phyloP scores from a whole-genome alignment of 2,888 invertebrate species.

The Polia nebulosa region DNA sequence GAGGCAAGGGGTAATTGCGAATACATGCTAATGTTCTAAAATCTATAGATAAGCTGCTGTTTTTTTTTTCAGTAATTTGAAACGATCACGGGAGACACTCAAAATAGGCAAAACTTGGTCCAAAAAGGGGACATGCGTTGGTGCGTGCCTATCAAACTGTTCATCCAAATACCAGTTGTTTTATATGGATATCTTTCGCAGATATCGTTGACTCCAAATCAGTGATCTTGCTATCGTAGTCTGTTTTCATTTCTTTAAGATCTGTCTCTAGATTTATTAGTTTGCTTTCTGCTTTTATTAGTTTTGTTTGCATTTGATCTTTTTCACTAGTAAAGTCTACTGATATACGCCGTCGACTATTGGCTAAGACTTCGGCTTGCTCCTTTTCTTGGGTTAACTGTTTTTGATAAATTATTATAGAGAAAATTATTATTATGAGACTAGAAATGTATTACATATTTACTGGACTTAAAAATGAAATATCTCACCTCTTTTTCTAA shows the following conservation, averaged over 20 bases:
- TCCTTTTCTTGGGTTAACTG: constrained; percentile 89
- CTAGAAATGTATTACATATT: constrained; percentile 6
- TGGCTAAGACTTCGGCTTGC: constrained; percentile 81
- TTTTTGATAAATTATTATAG: constrained; percentile 68
- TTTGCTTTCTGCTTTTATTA: constrained; percentile 87
- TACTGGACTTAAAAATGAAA: not conserved
- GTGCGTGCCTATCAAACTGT: constrained; percentile 50
- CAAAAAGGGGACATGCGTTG: constrained; percentile 64
- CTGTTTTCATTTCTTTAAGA: constrained; percentile 89
- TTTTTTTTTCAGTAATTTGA: constrained; percentile 7
- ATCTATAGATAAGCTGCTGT: constrained; percentile 32
- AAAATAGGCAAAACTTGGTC: constrained; percentile 16
- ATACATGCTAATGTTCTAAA: constrained; percentile 44
- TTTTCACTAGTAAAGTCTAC: constrained; percentile 86
- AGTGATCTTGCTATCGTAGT: constrained; percentile 91
- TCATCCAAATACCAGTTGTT: constrained; percentile 90
- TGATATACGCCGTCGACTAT: constrained; percentile 84
- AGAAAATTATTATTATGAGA: constrained; percentile 56
- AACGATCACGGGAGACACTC: constrained; percentile 14
- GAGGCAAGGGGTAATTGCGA: constrained; percentile 7
- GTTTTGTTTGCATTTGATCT: constrained; percentile 85
- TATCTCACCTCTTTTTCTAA: constrained; percentile 91
- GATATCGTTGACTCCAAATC: constrained; percentile 91
- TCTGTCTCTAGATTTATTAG: constrained; percentile 87
- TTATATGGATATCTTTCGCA: constrained; percentile 91